Base-by-base conservation (phyloP, 2,113 vertebrate genomes). In the Pollimyrus isidori region DNA sequence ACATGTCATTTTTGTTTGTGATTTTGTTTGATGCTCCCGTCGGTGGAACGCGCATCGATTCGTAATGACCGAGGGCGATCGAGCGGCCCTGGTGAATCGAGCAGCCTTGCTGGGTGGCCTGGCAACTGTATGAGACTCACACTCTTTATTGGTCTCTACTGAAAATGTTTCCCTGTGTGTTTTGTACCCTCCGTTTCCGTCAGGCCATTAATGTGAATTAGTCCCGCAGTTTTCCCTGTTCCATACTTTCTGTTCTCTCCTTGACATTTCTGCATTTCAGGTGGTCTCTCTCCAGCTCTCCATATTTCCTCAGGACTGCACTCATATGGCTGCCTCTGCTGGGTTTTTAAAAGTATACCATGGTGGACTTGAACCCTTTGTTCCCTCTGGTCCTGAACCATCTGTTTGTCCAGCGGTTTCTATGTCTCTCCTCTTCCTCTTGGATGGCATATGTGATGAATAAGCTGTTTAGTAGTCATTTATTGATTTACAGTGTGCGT, bases 1-100 rank as follows among this genome's bases (percentile, higher is more conserved):
- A 93, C 93, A 95, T 93, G 93, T 90, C 92, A 92, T 94, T 92
- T 95, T 92, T 92, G 92, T 30, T 30, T 92, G 93, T 93, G 93
- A 91, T 26, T 23, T n/a, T 50, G 94, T 93, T 94, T 93, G 92
- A 93, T 95, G 93, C 91, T 90, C 91, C 90, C 90, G 91, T 91
- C 90, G 82, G 21, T 88, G 89, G 89, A 91, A 89, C 84, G 88
- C 73, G n/a, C 87, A 88, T 73, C 65, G 62, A 69, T 69, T 69
- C 1, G 62, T 69, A 4, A n/a, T 26, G 62, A 65, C 62, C 11
- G 62, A 65, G 62, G 69, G 13, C 69, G 30, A 76, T 76, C 69
- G 69, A 76, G 26, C 69, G 13, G 35, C 69, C 35, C 35, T 39
- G 15, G 13, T 73, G 69, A 76, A 76, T 73, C 35, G 69, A 35